Evolutionary conservation across 2,113 vertebrate genomes (phyloP), one percentile per base, ranked within the genome.

Genomic region (Dicrurus megarhynchus): DNA sequence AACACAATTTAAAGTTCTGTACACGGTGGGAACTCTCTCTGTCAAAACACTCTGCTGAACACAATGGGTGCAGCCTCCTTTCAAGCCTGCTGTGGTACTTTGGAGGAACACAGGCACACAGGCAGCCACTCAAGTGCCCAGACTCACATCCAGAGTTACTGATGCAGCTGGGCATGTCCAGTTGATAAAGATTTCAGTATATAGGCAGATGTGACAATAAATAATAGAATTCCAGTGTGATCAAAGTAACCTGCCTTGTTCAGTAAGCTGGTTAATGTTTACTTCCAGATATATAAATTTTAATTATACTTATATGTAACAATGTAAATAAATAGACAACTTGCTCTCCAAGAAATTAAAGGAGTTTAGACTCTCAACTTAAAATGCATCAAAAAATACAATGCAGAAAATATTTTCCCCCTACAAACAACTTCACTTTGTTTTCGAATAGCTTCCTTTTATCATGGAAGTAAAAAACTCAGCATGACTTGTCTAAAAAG

Each of bases 1-100:
- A 84, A 94, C 63, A 90, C 93, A 97, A 95, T 88, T 96, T 68
- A 71, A 97, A 94, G 87, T 93, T 97, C 95, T 93, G 79, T 84
- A 69, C 71, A 73, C 49, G 86, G 78, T 97, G 84, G 95, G 87
- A 97, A 93, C 90, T 61, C 90, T 71, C 92, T 90, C 92, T 97
- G 96, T 96, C 91, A 96, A 65, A 95, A 90, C 94, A 71, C 65
- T 88, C 75, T 84, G 67, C 90, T 85, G 91, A 95, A 41, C 90
- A 91, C 68, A 96, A 97, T 93, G 79, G 90, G 87, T 56, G 60
- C 94, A 93, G 57, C 46, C 90, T 94, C 64, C 55, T 93, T 83
- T 90, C 76, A 84, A 92, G 78, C 79, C 77, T 6, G 49, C 59
- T 95, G 64, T 2, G 44, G 7, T 82, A 8, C 20, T 53, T 50